phyloP scores from a whole-genome alignment of 2,113 vertebrate genomes.

The Laticauda laticaudata region DNA sequence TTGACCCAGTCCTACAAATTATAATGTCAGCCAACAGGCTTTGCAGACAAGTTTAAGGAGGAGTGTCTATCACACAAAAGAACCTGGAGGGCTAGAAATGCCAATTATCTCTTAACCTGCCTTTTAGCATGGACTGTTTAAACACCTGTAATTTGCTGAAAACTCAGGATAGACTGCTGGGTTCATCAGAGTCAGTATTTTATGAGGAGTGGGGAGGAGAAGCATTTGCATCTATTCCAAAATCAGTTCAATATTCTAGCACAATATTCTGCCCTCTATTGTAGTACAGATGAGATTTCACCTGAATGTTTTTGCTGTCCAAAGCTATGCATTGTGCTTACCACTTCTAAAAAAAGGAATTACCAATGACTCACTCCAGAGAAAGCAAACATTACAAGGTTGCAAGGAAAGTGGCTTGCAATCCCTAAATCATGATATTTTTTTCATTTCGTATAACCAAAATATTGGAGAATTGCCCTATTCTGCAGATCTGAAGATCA shows the following conservation, averaged over 20 bases:
- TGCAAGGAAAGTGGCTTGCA: background rate
- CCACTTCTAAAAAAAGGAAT: background rate
- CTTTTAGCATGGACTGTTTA: conserved; percentile 29
- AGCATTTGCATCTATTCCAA: background rate
- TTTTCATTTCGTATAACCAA: background rate
- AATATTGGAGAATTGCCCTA: background rate
- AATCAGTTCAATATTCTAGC: conserved; percentile 17
- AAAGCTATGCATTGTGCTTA: background rate
- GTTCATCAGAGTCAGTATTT: conserved; percentile 19
- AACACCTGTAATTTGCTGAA: conserved; percentile 59
- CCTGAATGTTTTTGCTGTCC: background rate
- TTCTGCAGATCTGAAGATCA: background rate
- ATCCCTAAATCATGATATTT: background rate
- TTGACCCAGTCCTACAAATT: conserved; percentile 34
- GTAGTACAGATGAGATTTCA: background rate
- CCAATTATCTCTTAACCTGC: conserved; percentile 51
- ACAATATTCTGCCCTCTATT: background rate
- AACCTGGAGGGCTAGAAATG: conserved; percentile 48
- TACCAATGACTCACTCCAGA: background rate
- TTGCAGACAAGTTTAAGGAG: conserved; percentile 40
- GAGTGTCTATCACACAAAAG: background rate
- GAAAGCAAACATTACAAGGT: background rate
- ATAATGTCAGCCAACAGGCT: conserved; percentile 17
- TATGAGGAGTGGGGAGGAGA: conserved; percentile 10
- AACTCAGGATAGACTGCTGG: conserved; percentile 30